These are phyloP conservation scores for Protophormia terraenovae DNA, from an alignment of 2,888 invertebrate genomes.

Conservation along the genomic window DNA sequence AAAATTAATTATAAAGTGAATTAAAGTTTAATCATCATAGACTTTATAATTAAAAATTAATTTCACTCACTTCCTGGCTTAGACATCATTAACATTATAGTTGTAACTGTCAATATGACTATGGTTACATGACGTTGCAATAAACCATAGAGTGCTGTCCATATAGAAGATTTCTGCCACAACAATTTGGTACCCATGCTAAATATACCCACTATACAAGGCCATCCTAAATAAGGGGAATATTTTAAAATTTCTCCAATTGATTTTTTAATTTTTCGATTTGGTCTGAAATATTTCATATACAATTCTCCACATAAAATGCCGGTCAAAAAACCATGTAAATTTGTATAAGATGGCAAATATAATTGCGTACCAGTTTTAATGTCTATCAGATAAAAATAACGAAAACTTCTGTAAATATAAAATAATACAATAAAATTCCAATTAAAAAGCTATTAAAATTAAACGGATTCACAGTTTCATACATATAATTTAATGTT, in stretches of 20 bases:
- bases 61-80: constrained; percentile 77
- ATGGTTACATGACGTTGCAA: constrained; percentile 79
- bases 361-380: constrained; percentile 74
- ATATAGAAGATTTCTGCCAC: constrained; percentile 76
- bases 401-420: constrained; percentile 76
- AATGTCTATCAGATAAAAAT: constrained; percentile 73
- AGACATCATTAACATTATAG: constrained; percentile 73
- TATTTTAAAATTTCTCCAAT: constrained; percentile 68
- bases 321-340: constrained; percentile 76
- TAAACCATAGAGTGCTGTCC: constrained; percentile 80
- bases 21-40: no score
- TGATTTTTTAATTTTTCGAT: constrained; percentile 26
- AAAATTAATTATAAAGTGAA: no score
- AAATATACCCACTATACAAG: constrained; percentile 69
- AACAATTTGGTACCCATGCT: constrained; percentile 76
- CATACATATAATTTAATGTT: no score
- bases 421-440: no score
- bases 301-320: constrained; percentile 73
- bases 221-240: constrained; percentile 70
- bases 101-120: constrained; percentile 74
- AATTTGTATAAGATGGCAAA: constrained; percentile 75
- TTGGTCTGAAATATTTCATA: constrained; percentile 53
- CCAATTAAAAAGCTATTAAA: no score
- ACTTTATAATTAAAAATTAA: no score
- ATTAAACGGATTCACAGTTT: no score